A percentile compares a stretch with the other conserved stretches of the same genome.
Evolutionary conservation across 2,113 vertebrate species (phyloP).

Genomic region (Tychaedon coryphoeus): DNA sequence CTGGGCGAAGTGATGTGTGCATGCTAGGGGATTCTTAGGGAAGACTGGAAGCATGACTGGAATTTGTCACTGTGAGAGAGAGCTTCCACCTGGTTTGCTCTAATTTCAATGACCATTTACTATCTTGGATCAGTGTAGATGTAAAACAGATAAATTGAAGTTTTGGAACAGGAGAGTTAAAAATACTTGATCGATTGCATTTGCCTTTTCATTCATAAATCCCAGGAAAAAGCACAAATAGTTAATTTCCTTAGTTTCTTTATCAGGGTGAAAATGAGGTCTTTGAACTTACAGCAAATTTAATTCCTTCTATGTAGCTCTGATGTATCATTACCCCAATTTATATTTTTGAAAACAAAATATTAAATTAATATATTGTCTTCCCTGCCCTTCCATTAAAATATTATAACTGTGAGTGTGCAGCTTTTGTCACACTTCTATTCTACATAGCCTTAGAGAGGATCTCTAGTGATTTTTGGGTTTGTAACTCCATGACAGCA

Average conservation of each 20-base stretch:
- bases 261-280: not conserved
- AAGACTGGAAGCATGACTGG: not conserved
- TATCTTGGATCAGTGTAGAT: not conserved
- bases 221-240: not conserved
- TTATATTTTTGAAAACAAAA: not conserved
- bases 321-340: not conserved
- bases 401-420: not conserved
- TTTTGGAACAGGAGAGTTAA: not conserved
- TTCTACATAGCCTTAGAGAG: not conserved
- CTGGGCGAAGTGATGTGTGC: conserved; percentile 93
- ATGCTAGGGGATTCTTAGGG: not conserved
- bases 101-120: not conserved
- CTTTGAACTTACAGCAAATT: not conserved
- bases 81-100: not conserved
- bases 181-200: not conserved
- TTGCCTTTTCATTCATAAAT: not conserved
- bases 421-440: not conserved
- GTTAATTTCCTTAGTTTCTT: not conserved
- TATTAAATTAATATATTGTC: not conserved
- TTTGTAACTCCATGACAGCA: not conserved
- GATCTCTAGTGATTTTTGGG: not conserved
- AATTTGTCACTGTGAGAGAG: not conserved
- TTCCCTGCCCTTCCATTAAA: not conserved
- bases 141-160: not conserved
- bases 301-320: not conserved